These are phyloP conservation scores for Aphaenogaster rudis DNA, from an alignment of 1,140 invertebrate genomes.

Conservation along the genomic window DNA sequence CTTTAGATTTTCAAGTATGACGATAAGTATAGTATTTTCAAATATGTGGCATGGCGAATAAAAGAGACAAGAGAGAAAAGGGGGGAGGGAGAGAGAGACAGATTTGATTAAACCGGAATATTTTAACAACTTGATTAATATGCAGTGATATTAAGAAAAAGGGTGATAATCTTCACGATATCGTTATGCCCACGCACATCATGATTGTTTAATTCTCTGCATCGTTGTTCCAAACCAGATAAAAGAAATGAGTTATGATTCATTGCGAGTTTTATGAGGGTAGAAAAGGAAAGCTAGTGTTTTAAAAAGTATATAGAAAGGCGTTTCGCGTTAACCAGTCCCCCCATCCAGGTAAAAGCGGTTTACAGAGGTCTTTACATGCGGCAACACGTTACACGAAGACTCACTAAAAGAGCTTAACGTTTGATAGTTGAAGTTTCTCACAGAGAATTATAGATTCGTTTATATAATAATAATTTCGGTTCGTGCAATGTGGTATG, in stretches of 20 bases:
- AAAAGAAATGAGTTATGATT: conserved; percentile 69
- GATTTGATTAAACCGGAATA: conserved; percentile 10
- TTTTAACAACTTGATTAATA: not conserved
- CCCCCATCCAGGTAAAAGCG: conserved; percentile 61
- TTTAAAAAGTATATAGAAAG: conserved; percentile 64
- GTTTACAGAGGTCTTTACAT: conserved; percentile 62
- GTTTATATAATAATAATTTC: conserved; percentile 1
- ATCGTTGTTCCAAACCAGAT: conserved; percentile 70
- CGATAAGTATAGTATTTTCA: not conserved
- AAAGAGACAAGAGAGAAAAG: not conserved
- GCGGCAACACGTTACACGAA: conserved; percentile 65
- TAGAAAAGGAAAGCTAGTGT: conserved; percentile 35
- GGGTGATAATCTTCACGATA: not conserved
- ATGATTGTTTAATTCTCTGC: conserved; percentile 77
- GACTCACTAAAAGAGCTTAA: conserved; percentile 11
- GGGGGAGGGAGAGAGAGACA: not conserved
- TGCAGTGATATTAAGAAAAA: conserved; percentile 46
- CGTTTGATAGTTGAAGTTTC: not conserved
- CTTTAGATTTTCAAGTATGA: not conserved
- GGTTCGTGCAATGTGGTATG: not conserved
- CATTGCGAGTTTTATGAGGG: conserved; percentile 38
- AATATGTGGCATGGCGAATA: not conserved
- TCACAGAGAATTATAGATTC: not conserved
- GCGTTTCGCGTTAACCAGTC: conserved; percentile 67
- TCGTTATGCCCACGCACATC: conserved; percentile 55